Base-by-base conservation (phyloP, 30 jellyfish, hydroid and myxozoan genomes). In the Clytia hemisphaerica region DNA sequence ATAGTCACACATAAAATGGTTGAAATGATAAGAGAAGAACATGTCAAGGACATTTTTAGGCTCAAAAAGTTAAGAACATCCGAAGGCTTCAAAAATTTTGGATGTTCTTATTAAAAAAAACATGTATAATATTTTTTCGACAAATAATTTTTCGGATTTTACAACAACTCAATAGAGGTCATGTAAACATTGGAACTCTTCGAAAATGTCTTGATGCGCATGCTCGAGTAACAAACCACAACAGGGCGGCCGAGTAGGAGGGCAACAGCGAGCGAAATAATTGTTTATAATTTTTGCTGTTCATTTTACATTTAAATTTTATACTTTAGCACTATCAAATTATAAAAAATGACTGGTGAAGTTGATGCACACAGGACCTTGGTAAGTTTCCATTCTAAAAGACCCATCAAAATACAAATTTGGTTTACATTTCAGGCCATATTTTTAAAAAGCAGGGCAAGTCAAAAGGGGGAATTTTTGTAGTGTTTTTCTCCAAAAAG, bases 201-300 rank as follows among this genome's bases (percentile, higher is more conserved):
- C 19, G 24, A 3, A 46, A 57, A 26, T 4, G 4, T 22, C 4
- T 57, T 6, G 16, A 0, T 21, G 70, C 70, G 70, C 70, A 57
- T 57, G 70, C 70, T 57, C 70, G 1, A 5, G 19, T 42, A 12
- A 12, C 16, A 10, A 9, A 57, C 70, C 37, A 57, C 70, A 57
- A 57, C 35, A 57, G 70, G 70, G 70, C 70, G 70, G 70, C 70
- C 70, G 70, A 57, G 70, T n/a, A n/a, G 30, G 44, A 45, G 24
- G 70, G 51, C 45, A n/a, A 45, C 25, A 26, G 44, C 1, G 44
- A n/a, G 15, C 70, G 4, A n/a, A 46, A 27, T 46, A 30, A 46
- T 46, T 46, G 60, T 46, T 46, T 57, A 57, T 33, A 57, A 19
- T 55, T 55, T 19, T 57, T 57, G 70, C 44, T 57, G 70, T 57